Evolutionary conservation across 2,888 invertebrate species (phyloP), one percentile per base, ranked within the genome.

Genomic region (Embidobia sp.): DNA sequence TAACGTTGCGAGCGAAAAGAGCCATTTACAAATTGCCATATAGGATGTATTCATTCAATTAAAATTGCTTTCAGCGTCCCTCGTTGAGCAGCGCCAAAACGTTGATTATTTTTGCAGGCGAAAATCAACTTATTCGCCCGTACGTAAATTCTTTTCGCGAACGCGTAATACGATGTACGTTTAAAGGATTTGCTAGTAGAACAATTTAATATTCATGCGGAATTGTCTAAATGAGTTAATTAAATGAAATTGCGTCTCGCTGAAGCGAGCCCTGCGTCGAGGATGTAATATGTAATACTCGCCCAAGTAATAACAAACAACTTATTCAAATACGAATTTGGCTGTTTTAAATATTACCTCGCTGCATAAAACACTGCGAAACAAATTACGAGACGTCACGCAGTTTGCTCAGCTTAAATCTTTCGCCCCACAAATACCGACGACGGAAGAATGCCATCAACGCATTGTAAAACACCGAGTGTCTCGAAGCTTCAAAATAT

Each of bases 1-100:
- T 40, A 48, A 19, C 27, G 31, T 40, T 10, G 11, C 7, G 16
- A 49, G 19, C 19, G 10, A 48, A 8, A 26, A 57, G 15, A 46
- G 44, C 11, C 11, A 11, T 18, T 42, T 48, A 26, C 10, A 48
- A 37, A 59, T 37, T 37, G 22, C 10, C 16, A 11, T 11, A 11
- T 6, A 22, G 6, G n/a, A n/a, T n/a, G 16, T 16, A 37, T 40
- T 55, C 26, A 40, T 27, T 55, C 37, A 37, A 55, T 55, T 13
- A 42, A 42, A 27, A 26, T 40, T 40, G 19, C 22, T 16, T 31
- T 31, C 18, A 18, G 18, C 5, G 31, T 31, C 5, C n/a, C 31
- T 35, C 3, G 22, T 22, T 22, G 3, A 4, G 22, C 22, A 4
- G 6, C 6, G 22, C 22, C 6, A 6, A 4, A 22, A 22, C 6